Conservation (phyloP, 2,797 vertebrate genomes). For the Poeciliopsis infans region DNA sequence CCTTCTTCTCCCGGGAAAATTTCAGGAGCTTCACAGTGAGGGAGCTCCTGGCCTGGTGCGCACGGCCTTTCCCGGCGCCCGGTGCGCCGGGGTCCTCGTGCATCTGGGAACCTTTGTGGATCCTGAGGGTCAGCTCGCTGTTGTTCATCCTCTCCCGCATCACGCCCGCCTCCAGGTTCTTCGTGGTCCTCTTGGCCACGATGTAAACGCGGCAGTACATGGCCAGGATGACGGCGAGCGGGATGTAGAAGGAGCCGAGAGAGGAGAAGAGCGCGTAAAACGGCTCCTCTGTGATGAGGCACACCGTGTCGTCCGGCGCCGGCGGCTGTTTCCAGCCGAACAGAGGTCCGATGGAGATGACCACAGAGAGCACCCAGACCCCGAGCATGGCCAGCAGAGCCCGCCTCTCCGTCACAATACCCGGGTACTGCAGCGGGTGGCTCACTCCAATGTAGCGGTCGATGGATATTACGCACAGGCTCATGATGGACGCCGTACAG, state of each 20-base stretch:
- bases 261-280: conserved; percentile 98
- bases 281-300: conserved; percentile 94
- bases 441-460: conserved; percentile 97
- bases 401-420: conserved; percentile 91
- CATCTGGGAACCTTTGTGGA: conserved; percentile 90
- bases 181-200: conserved; percentile 95
- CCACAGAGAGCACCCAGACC: conserved; percentile 91
- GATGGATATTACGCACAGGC: conserved; percentile 96
- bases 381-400: conserved; percentile 90
- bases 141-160: conserved; percentile 95
- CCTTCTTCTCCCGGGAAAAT: conserved; percentile 96
- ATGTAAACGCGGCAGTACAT: conserved; percentile 98
- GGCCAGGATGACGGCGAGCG: conserved; percentile 90
- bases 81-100: conserved; percentile 81
- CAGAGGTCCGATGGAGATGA: conserved; percentile 96
- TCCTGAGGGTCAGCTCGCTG: conserved; percentile 92
- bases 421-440: conserved; percentile 93
- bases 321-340: conserved; percentile 96
- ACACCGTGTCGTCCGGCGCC: conserved; percentile 89
- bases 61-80: conserved; percentile 76
- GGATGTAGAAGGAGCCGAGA: conserved; percentile 96
- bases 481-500: conserved; percentile 97
- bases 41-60: conserved; percentile 87
- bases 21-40: conserved; percentile 93
- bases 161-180: conserved; percentile 95